Conservation (phyloP, 2,888 invertebrate genomes). For the Orthosia gracilis region DNA sequence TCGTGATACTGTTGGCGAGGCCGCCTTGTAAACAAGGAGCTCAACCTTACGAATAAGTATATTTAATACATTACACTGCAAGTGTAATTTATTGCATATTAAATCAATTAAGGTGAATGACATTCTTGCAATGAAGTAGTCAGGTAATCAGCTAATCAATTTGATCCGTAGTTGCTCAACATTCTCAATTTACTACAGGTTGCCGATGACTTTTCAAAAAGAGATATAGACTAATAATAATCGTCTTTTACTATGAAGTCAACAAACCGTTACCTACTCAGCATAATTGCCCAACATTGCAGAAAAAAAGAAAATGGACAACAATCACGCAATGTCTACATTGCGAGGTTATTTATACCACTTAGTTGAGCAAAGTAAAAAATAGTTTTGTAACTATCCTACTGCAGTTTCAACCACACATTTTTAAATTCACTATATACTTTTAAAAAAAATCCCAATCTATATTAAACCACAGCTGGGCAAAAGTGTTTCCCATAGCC, state of each 20-base stretch:
- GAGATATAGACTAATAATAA: conserved; percentile 6
- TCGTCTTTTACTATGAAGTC: conserved; percentile 12
- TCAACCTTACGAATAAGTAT: conserved; percentile 35
- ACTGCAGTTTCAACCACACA: neutral
- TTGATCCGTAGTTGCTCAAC: conserved; percentile 39
- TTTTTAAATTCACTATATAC: neutral
- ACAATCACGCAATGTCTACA: conserved; percentile 35
- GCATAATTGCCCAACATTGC: conserved; percentile 37
- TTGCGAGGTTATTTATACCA: conserved; percentile 43
- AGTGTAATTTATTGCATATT: conserved; percentile 19
- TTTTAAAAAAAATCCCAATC: too few relatives aligned
- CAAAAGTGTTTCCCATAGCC: too few relatives aligned
- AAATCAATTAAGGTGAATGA: conserved; percentile 30
- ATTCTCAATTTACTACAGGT: conserved; percentile 16
- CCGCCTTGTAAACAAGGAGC: conserved; percentile 41
- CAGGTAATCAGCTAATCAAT: conserved; percentile 26
- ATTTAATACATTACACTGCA: conserved; percentile 15
- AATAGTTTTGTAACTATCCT: conserved; percentile 27
- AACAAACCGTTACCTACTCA: conserved; percentile 7
- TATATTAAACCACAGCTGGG: too few relatives aligned
- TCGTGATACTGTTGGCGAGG: conserved; percentile 43
- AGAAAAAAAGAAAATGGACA: conserved; percentile 37
- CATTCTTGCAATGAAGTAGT: conserved; percentile 16
- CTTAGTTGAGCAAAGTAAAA: conserved; percentile 33
- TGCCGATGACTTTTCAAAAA: conserved; percentile 11